Conservation (phyloP, 2,113 vertebrate species). For the Dicrurus megarhynchus region DNA sequence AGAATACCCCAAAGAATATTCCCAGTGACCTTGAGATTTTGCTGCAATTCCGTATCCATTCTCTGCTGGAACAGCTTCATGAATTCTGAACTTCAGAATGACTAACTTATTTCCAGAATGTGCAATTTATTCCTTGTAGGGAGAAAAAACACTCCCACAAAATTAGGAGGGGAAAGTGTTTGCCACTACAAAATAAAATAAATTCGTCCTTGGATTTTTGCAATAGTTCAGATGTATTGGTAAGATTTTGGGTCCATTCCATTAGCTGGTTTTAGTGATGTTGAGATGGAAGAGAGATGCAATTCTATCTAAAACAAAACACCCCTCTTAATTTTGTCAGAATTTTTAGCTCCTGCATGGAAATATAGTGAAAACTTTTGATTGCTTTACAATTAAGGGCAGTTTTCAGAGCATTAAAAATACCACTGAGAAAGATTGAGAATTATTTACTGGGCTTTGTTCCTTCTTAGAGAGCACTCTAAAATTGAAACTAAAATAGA, state of each 20-base stretch:
- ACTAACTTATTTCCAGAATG: slow-evolving; percentile 49
- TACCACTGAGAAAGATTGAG: not conserved
- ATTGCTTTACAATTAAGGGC: not conserved
- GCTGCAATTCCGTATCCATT: slow-evolving; percentile 60
- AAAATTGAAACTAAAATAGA: not conserved
- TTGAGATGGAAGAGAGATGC: not conserved
- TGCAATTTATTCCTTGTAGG: slow-evolving; percentile 32
- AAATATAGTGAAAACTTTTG: not conserved
- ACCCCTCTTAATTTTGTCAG: not conserved
- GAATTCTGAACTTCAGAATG: slow-evolving; percentile 55
- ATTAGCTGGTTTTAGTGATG: not conserved
- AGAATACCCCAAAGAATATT: slow-evolving; percentile 79
- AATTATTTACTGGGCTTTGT: not conserved
- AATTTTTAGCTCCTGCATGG: not conserved
- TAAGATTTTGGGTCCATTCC: not conserved
- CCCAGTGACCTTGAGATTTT: slow-evolving; percentile 76
- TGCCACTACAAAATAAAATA: not conserved
- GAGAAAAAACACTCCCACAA: slow-evolving; percentile 47
- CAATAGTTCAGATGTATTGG: not conserved
- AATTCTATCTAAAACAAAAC: not conserved
- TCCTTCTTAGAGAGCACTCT: not conserved
- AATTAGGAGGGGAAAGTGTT: slow-evolving; percentile 20
- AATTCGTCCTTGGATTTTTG: slow-evolving; percentile 2
- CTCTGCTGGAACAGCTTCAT: slow-evolving; percentile 34
- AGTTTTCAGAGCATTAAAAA: not conserved